phyloP scores from a whole-genome alignment of 2,113 vertebrate genomes.

The Pica pica region DNA sequence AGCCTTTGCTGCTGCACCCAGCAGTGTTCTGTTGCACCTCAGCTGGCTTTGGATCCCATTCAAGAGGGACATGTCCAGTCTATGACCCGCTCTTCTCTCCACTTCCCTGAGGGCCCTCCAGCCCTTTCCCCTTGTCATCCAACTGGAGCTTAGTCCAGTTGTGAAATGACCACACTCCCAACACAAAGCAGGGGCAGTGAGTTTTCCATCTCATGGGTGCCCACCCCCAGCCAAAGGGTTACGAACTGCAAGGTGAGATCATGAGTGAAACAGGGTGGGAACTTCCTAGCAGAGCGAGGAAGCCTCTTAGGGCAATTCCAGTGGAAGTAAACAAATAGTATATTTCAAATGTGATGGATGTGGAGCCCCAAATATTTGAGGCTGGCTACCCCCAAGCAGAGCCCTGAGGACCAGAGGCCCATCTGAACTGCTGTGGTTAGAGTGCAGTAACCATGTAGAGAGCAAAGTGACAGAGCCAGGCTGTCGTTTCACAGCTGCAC shows the following conservation, averaged over 20 bases:
- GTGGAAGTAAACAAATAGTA: background rate
- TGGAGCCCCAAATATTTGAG: background rate
- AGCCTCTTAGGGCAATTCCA: background rate
- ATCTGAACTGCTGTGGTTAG: rapidly evolving
- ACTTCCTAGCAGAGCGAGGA: constrained; percentile 5
- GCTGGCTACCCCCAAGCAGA: background rate
- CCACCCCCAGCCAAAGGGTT: background rate
- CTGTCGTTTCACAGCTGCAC: background rate
- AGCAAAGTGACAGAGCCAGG: background rate
- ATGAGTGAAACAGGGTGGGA: constrained; percentile 47
- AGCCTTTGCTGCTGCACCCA: background rate
- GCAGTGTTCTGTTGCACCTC: background rate
- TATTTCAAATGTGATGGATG: background rate
- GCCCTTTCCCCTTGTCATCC: background rate
- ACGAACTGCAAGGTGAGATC: background rate
- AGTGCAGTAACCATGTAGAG: background rate
- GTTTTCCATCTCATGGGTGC: background rate
- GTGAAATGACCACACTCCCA: background rate
- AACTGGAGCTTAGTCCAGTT: background rate
- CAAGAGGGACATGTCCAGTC: background rate
- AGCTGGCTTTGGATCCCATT: background rate
- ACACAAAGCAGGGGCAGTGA: background rate
- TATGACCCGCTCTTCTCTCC: background rate
- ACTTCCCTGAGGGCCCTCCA: background rate
- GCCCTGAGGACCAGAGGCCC: background rate